A percentile compares a stretch with the other conserved stretches of the same genome.
Evolutionary conservation across 2,797 vertebrate genomes (phyloP).

Genomic region (Sciurus vulgaris): DNA sequence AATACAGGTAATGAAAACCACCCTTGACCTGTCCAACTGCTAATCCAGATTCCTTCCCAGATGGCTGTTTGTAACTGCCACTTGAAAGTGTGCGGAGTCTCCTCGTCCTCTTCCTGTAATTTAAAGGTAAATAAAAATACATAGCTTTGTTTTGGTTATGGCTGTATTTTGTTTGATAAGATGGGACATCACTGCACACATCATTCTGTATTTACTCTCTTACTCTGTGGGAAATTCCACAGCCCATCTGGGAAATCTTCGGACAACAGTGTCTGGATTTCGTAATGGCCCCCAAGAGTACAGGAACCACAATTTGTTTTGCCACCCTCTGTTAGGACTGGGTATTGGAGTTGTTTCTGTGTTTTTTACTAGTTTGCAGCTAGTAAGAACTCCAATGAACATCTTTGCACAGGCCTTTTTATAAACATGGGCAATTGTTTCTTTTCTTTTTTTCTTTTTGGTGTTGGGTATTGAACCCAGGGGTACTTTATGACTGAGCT

Average conservation of each 20-base stretch:
- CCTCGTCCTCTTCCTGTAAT: background rate
- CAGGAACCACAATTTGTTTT: background rate
- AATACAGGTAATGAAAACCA: background rate
- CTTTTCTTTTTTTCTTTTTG: background rate
- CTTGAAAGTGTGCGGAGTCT: background rate
- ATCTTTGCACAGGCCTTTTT: background rate
- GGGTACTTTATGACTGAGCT: too few species aligned
- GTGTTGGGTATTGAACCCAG: too few species aligned
- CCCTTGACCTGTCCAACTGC: background rate
- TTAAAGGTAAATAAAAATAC: background rate
- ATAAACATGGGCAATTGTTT: background rate
- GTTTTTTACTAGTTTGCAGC: background rate
- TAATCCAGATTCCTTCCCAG: background rate
- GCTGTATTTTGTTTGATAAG: background rate
- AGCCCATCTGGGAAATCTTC: background rate
- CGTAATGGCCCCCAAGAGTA: background rate
- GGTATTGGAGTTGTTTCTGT: background rate
- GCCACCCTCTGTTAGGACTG: background rate
- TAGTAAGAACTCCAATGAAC: background rate
- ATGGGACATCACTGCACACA: too few species aligned
- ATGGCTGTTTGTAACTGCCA: background rate
- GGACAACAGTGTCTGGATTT: background rate
- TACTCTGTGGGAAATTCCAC: slow-evolving; percentile 24
- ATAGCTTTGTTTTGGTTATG: slow-evolving; percentile 6
- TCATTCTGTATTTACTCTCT: background rate